phyloP scores from a whole-genome alignment of 2,113 vertebrate genomes.

The Chloropsis cyanopogon region DNA sequence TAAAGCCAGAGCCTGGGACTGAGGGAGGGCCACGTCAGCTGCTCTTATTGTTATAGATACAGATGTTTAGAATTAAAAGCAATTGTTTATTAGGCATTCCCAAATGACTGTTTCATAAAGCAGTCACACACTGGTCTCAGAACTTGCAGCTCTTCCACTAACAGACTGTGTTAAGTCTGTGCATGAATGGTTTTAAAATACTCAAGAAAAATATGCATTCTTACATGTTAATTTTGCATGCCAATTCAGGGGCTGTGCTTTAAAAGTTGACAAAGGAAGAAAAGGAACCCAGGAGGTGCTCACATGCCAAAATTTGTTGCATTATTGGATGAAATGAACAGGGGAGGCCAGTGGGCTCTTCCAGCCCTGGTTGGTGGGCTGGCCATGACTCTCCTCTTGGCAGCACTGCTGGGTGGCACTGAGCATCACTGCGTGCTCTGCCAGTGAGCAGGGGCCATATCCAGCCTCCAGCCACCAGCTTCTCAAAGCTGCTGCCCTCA shows the following conservation, averaged over 20 bases:
- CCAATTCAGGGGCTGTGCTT: neutral
- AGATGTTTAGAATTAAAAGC: constrained; percentile 17
- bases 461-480: neutral
- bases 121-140: neutral
- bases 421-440: accelerated
- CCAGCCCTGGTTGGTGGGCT: neutral
- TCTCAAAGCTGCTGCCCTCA: neutral
- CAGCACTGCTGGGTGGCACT: neutral
- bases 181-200: neutral
- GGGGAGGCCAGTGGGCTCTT: neutral
- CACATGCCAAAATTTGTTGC: neutral
- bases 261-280: neutral
- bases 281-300: neutral
- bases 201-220: neutral
- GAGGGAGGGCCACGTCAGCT: neutral
- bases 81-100: neutral
- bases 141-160: neutral
- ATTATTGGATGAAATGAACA: neutral
- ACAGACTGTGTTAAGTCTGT: neutral
- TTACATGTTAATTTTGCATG: neutral
- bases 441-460: accelerated
- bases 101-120: neutral
- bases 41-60: neutral
- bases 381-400: neutral
- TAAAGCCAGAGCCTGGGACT: neutral